Evolutionary conservation across 2,113 vertebrate genomes (phyloP).

Genomic region (Spermophilus dauricus): DNA sequence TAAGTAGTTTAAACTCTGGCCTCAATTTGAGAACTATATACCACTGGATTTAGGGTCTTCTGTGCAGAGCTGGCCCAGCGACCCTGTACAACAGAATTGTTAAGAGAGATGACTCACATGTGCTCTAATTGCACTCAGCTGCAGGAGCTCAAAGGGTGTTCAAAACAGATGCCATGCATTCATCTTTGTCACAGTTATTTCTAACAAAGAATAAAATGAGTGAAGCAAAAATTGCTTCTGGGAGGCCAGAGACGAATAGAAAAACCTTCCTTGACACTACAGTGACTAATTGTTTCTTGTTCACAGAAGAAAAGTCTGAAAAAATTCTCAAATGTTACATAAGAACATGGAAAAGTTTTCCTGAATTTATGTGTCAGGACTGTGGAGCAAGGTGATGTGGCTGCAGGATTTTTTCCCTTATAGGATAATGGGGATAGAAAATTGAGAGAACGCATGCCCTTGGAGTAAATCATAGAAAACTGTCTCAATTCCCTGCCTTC

Average conservation of each 20-base stretch:
- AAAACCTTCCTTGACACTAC: slow-evolving; percentile 7
- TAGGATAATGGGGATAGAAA: neutral
- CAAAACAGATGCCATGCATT: slow-evolving; percentile 44
- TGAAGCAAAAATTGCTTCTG: slow-evolving; percentile 67
- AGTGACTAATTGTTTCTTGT: slow-evolving; percentile 61
- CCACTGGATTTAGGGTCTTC: neutral
- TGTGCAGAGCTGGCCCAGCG: neutral
- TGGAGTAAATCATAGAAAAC: slow-evolving; percentile 6
- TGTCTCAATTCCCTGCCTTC: slow-evolving; percentile 41
- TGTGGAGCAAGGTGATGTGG: neutral
- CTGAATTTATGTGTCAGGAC: neutral
- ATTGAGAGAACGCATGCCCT: neutral
- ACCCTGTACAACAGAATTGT: neutral
- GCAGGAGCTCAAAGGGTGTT: neutral
- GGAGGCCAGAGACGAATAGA: slow-evolving; percentile 36
- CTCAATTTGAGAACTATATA: neutral
- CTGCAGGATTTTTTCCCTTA: neutral
- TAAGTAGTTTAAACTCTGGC: neutral
- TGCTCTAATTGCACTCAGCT: neutral
- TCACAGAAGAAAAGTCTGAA: slow-evolving; percentile 53
- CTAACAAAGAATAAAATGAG: slow-evolving; percentile 59
- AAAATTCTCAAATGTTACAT: neutral
- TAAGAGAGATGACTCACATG: neutral
- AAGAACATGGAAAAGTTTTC: slow-evolving; percentile 29
- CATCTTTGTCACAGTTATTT: slow-evolving; percentile 60